Percentiles rank a stretch among this genome's conserved stretches.
Conservation (phyloP, 2,888 invertebrate genomes). For the Ptilodon capucinus region DNA sequence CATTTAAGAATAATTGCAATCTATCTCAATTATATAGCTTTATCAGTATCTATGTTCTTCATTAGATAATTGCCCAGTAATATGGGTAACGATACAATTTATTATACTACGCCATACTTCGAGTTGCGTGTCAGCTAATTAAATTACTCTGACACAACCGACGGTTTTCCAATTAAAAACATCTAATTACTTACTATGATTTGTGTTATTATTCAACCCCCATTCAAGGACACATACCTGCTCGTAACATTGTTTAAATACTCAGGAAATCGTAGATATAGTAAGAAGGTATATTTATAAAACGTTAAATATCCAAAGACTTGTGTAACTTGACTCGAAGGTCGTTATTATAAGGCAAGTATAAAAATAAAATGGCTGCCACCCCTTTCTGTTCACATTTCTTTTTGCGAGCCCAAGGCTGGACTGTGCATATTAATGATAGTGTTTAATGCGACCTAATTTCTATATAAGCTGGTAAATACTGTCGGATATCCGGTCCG, state of each 20-base stretch:
- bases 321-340: background rate
- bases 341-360: background rate
- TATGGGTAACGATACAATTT: background rate
- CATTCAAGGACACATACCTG: too few species aligned
- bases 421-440: conserved; percentile 41
- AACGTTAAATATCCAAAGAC: too few species aligned
- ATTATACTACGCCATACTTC: background rate
- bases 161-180: background rate
- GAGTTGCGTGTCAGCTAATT: background rate
- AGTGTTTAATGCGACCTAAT: conserved; percentile 31
- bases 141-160: background rate
- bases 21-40: too few species aligned
- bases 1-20: too few species aligned
- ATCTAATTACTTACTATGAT: background rate
- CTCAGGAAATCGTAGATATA: too few species aligned
- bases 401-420: conserved; percentile 51
- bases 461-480: conserved; percentile 34
- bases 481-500: conserved; percentile 63
- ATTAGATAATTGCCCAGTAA: too few species aligned
- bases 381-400: background rate
- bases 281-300: too few species aligned
- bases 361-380: background rate
- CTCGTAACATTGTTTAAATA: background rate
- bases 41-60: too few species aligned
- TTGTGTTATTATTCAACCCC: background rate